Evolutionary conservation across 2,113 vertebrate genomes (phyloP), one percentile per base, ranked within the genome.

Genomic region (Pangasianodon hypophthalmus): DNA sequence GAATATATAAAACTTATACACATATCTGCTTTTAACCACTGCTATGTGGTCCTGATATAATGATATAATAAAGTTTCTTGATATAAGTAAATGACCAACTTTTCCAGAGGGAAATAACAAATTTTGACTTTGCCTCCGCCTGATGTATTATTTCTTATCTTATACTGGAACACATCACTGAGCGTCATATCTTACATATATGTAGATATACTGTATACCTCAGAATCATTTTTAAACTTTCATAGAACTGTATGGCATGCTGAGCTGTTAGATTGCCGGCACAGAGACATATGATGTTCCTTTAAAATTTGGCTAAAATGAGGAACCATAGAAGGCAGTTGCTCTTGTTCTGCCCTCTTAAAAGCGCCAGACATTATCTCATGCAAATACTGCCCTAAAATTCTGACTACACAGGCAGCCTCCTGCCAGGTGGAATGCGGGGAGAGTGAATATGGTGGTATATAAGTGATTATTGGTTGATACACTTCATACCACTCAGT

Each of bases 351-450:
- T 62, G 56, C 13, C 37, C 19, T 44, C 41, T 26, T 46, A 62
- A 84, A 84, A 32, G 6, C 1, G 56, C 21, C 37, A 84, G 58
- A 44, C 56, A 44, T 62, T 84, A 84, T 84, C 82, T 84, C 82
- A 84, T 84, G 82, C 82, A 84, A 84, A 84, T 84, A 44, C 56
- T 84, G 82, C 82, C 37, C 37, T 84, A 62, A 46, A 84, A 62
- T 44, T 62, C 81, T 37, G 32, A 41, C 54, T 58, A 84, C n/a
- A 37, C 56, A 62, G 37, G 82, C 37, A 41, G 82, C 82, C 10
- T 60, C 54, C 37, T 84, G 82, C 56, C 56, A 62, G 16, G 56
- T 84, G 41, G 6, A 62, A 62, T 84, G 56, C 11, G 44, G 6
- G 0, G 2, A 81, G 79, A 81, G n/a, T 32, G 79, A 62, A 29